A percentile compares a stretch with the other conserved stretches of the same genome.
These are phyloP conservation scores for Oligia latruncula DNA, from an alignment of 2,888 invertebrate genomes.

Conservation along the genomic window DNA sequence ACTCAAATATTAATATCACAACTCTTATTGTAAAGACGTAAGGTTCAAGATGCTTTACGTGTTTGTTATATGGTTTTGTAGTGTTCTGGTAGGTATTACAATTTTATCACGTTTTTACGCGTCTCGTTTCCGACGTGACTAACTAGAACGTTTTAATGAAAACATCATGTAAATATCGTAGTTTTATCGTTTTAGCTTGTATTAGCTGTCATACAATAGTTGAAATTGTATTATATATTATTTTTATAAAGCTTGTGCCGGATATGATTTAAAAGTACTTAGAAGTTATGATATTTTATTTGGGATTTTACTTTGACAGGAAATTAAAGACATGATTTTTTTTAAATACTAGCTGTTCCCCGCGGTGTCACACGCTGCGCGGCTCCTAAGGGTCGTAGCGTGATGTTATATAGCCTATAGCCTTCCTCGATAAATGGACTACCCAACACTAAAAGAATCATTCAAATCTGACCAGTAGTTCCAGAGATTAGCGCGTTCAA, in stretches of 20 bases:
- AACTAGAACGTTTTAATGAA: conserved; percentile 67
- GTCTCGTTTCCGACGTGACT: conserved; percentile 63
- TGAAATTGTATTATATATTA: conserved; percentile 4
- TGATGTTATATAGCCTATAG: too few relatives aligned
- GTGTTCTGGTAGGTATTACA: conserved; percentile 25
- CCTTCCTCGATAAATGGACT: too few relatives aligned
- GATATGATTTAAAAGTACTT: too few relatives aligned
- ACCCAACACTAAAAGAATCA: too few relatives aligned
- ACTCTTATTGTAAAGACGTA: conserved; percentile 7
- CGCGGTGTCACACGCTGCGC: too few relatives aligned
- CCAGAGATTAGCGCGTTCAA: too few relatives aligned
- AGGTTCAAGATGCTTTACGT: conserved; percentile 12
- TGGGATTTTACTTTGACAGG: background rate
- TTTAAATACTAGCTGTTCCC: too few relatives aligned
- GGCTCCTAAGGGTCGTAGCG: too few relatives aligned
- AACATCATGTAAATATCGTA: conserved; percentile 40
- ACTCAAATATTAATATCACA: background rate
- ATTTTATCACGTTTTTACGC: conserved; percentile 69
- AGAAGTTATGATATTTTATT: background rate
- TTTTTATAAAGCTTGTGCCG: background rate
- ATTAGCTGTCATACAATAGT: background rate
- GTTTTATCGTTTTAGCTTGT: background rate
- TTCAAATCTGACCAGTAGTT: too few relatives aligned
- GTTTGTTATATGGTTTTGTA: background rate
- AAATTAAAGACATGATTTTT: background rate